Percentiles rank a stretch among this genome's conserved stretches.
These are phyloP conservation scores for Phorcus lineatus DNA, from an alignment of 2,888 invertebrate genomes.

Conservation along the genomic window DNA sequence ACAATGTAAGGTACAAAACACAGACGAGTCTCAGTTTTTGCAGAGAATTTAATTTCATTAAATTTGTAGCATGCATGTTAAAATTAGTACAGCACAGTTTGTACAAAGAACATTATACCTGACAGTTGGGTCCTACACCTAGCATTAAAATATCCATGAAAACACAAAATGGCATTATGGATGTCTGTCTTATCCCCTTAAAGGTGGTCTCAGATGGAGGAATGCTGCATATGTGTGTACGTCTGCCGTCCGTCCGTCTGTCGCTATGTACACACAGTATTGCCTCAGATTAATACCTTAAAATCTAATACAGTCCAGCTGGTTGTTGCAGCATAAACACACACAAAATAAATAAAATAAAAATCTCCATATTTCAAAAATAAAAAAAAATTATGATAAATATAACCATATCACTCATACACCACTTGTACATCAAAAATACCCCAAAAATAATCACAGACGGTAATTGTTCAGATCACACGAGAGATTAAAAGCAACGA, in stretches of 20 bases:
- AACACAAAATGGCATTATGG: conserved; percentile 10
- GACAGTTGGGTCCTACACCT: conserved; percentile 11
- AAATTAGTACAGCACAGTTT: conserved; percentile 22
- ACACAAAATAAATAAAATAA: conserved; percentile 24
- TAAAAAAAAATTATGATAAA: conserved; percentile 23
- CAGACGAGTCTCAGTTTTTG: not conserved
- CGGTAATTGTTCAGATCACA: conserved; percentile 20
- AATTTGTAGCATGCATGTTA: conserved; percentile 20
- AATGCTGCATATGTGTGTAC: not conserved
- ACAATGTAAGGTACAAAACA: too few species aligned
- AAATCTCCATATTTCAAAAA: conserved; percentile 23
- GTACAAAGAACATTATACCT: not conserved
- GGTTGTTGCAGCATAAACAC: conserved; percentile 4
- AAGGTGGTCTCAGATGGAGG: conserved; percentile 20
- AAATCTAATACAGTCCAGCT: conserved; percentile 23
- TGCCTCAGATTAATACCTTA: conserved; percentile 15
- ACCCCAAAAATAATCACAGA: conserved; percentile 18
- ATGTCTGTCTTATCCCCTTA: not conserved
- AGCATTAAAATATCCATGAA: conserved; percentile 13
- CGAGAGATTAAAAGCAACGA: conserved; percentile 6
- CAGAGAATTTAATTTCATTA: conserved; percentile 13
- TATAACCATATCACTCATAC: conserved; percentile 22
- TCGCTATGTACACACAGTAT: conserved; percentile 1
- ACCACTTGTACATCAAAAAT: conserved; percentile 16
- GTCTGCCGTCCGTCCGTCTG: not conserved